Evolutionary conservation across 1,140 invertebrate genomes (phyloP).

Genomic region (Cardiocondyla obscurior): DNA sequence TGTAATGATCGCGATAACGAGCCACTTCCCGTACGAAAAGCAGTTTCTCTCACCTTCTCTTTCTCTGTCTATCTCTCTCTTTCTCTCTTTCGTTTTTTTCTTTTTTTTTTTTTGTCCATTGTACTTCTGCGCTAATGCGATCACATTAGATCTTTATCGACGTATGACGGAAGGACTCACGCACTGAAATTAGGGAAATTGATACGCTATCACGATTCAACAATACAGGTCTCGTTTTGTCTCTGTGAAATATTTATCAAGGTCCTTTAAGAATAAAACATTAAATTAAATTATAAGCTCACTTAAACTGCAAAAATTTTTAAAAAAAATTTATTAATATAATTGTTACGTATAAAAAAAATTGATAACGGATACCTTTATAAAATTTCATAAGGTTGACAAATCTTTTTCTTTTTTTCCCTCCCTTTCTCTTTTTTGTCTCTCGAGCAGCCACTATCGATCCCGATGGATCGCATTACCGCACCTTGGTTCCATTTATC

Average conservation of each 20-base stretch:
- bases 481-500: neutral
- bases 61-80: neutral
- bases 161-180: neutral
- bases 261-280: neutral
- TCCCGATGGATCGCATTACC: neutral
- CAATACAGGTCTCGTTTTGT: neutral
- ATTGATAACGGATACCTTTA: neutral
- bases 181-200: neutral
- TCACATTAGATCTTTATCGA: neutral
- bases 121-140: neutral
- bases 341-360: neutral
- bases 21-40: slow-evolving; percentile 68
- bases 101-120: neutral
- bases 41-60: neutral
- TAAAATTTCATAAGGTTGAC: neutral
- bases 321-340: neutral
- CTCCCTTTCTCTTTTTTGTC: neutral
- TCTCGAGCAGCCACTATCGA: neutral
- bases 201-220: neutral
- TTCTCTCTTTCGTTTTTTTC: neutral
- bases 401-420: neutral
- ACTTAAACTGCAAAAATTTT: neutral
- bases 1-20: slow-evolving; percentile 70
- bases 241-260: neutral
- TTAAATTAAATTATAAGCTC: neutral